phyloP scores from a whole-genome alignment of 2,888 invertebrate genomes.

The Drosophila longiperda region DNA sequence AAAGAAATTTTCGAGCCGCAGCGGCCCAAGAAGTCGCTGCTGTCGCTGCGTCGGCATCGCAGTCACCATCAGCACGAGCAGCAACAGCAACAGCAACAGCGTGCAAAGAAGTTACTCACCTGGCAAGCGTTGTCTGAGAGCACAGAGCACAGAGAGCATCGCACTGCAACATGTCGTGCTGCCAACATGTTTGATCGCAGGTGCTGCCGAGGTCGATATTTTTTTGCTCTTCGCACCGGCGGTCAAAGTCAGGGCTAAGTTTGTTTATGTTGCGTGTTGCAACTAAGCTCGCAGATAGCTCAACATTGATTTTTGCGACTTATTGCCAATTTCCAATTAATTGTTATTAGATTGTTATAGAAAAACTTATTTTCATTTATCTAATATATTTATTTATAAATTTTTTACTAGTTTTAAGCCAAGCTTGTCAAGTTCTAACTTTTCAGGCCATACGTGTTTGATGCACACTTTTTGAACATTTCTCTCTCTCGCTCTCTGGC shows the following conservation, averaged over 20 bases:
- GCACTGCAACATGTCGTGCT: constrained; percentile 50
- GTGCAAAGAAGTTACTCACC: constrained; percentile 63
- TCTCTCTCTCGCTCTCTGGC: constrained; percentile 5
- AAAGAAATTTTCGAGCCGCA: constrained; percentile 83
- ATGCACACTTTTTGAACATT: constrained; percentile 46
- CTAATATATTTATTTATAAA: not conserved
- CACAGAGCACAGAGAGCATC: constrained; percentile 1
- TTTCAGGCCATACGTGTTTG: constrained; percentile 58
- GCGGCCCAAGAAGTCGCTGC: constrained; percentile 56
- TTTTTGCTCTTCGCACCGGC: constrained; percentile 51
- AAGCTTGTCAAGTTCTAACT: constrained; percentile 42
- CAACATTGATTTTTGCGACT: not conserved
- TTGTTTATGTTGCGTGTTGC: constrained; percentile 64
- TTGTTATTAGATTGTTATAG: not conserved
- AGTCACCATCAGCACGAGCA: constrained; percentile 15
- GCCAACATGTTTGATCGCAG: constrained; percentile 66
- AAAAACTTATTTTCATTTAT: not conserved
- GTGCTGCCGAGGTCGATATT: constrained; percentile 64
- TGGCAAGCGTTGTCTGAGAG: constrained; percentile 27
- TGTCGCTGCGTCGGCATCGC: constrained; percentile 16
- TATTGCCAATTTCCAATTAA: not conserved
- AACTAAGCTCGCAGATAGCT: not conserved
- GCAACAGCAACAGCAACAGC: constrained; percentile 23
- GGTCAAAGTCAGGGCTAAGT: constrained; percentile 83
- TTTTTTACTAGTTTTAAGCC: not conserved